A percentile compares a stretch with the other conserved stretches of the same genome.
Evolutionary conservation across 2,113 vertebrate genomes (phyloP).

Genomic region (Myxocyprinus asiaticus): DNA sequence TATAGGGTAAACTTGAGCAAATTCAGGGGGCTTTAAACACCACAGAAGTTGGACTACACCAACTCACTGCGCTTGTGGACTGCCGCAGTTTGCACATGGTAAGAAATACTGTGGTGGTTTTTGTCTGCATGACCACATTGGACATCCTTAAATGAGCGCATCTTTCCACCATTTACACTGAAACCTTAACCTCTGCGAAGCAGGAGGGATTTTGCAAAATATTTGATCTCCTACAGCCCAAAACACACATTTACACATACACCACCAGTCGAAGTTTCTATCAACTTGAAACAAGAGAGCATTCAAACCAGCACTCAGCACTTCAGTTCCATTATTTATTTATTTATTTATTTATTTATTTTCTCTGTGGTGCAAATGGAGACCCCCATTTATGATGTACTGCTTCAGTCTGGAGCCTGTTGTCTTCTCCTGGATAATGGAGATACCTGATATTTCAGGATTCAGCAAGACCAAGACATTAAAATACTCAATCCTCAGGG

Average conservation of each 20-base stretch:
- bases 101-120: constrained; percentile 60
- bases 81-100: constrained; percentile 98
- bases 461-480: neutral
- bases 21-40: constrained; percentile 90
- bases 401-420: neutral
- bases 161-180: too few relatives aligned
- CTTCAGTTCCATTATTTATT: too few relatives aligned
- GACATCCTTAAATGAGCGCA: neutral
- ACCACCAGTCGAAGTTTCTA: too few relatives aligned
- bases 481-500: neutral
- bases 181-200: too few relatives aligned
- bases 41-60: constrained; percentile 93
- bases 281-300: too few relatives aligned
- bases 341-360: too few relatives aligned
- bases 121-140: neutral
- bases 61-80: constrained; percentile 95
- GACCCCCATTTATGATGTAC: neutral
- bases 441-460: neutral
- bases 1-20: constrained; percentile 84
- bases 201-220: too few relatives aligned
- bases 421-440: neutral
- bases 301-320: too few relatives aligned
- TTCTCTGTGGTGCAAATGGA: too few relatives aligned
- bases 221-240: too few relatives aligned
- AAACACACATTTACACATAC: too few relatives aligned